These are phyloP conservation scores for Upupa epops DNA, from an alignment of 2,113 vertebrate genomes.

Conservation along the genomic window DNA sequence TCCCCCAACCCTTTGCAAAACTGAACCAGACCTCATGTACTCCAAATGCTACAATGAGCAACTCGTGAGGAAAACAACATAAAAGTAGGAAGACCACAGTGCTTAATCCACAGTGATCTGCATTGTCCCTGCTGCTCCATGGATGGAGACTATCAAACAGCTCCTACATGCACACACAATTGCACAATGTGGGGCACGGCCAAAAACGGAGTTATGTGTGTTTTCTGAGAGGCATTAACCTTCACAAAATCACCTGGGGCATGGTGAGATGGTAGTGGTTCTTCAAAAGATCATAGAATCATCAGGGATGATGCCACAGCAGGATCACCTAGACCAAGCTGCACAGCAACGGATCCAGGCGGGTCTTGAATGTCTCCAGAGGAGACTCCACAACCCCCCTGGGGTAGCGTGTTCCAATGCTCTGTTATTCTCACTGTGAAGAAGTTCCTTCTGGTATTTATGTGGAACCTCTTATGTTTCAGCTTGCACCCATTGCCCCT, in stretches of 20 bases:
- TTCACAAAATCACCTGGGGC: neutral
- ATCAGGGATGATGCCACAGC: too few relatives aligned
- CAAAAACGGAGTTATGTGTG: neutral
- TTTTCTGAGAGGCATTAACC: neutral
- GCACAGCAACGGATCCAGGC: too few relatives aligned
- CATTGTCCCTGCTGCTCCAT: neutral
- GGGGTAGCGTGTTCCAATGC: too few relatives aligned
- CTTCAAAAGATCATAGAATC: neutral
- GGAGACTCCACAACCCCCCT: too few relatives aligned
- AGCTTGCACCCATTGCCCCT: too few relatives aligned
- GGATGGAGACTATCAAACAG: constrained; percentile 11
- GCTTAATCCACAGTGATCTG: neutral
- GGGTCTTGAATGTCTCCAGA: too few relatives aligned
- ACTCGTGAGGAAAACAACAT: neutral
- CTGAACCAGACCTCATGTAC: neutral
- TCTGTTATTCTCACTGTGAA: too few relatives aligned
- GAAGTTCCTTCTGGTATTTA: too few relatives aligned
- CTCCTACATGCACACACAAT: neutral
- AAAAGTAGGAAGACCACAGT: neutral
- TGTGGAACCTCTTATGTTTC: too few relatives aligned
- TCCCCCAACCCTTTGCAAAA: neutral
- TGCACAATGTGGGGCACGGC: neutral
- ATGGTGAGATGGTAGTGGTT: neutral
- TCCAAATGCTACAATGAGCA: neutral
- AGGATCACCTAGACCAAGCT: too few relatives aligned